Evolutionary conservation across 2,797 vertebrate genomes (phyloP), one percentile per base, ranked within the genome.

Genomic region (Sebastes trivittatus): DNA sequence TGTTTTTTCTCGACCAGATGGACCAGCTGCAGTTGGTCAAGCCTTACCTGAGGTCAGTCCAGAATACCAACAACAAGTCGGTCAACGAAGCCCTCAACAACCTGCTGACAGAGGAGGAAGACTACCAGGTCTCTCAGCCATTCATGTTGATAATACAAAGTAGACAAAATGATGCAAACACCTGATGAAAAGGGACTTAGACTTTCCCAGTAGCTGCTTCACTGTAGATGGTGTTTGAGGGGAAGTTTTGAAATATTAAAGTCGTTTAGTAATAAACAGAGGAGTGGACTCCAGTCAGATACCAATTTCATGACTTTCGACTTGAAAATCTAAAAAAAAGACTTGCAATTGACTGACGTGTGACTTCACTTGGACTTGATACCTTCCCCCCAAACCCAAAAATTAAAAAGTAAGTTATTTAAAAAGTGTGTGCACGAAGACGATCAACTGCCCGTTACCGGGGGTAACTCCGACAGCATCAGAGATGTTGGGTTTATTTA

Each of bases 81-180:
- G 97, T 98, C 68, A 99, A 98, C 0, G 97, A 98, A 89, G 97
- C 96, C 7, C 95, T 99, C 22, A 98, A 98, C 93, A 96, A 96
- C 84, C 95, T 98, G 82, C 94, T 98, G 88, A 98, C 95, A 0
- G 97, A 98, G 67, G 98, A 98, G 80, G 97, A 99, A 81, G 97
- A 98, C 88, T 98, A 96, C 78, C 97, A 98, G 97, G 97, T 98
- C 49, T 72, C 22, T 54, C 2, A 23, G 29, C 29, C 3, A 1
- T 65, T 58, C 22, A 55, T 10, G 25, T 42, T 20, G 20, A 66
- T 63, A 0, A 62, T 11, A 46, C 30, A 30, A 72, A 55, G 16
- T 10, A 11, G 32, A 66, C 6, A 54, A 55, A 75, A 34, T 25
- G 20, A 25, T 56, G 20, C 5, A 9, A 68, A 72, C 1, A 62